Evolutionary conservation across 2,113 vertebrate species (phyloP).

Genomic region (Halichoeres trimaculatus): DNA sequence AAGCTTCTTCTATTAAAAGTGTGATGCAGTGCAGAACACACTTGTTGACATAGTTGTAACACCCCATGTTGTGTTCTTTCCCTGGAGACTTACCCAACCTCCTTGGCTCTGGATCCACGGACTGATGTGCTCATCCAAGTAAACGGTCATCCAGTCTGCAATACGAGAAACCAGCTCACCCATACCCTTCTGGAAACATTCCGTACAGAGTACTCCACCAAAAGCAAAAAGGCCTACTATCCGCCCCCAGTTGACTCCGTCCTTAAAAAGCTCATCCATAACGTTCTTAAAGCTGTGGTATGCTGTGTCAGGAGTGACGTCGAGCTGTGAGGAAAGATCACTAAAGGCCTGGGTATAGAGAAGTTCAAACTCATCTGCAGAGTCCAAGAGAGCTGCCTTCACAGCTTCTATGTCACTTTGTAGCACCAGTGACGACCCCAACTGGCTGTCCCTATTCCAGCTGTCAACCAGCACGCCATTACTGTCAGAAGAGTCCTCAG

Average conservation of each 20-base stretch:
- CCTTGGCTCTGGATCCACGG: slow-evolving; percentile 96
- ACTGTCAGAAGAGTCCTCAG: slow-evolving; percentile 52
- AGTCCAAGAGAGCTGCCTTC: slow-evolving; percentile 88
- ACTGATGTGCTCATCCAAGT: slow-evolving; percentile 93
- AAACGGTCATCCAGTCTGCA: slow-evolving; percentile 94
- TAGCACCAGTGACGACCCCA: not conserved
- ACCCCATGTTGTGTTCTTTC: not conserved
- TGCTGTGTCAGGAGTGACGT: slow-evolving; percentile 90
- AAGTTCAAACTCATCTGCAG: slow-evolving; percentile 93
- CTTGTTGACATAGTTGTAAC: not conserved
- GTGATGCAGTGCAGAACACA: not conserved
- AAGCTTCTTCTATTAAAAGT: not conserved
- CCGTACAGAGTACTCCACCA: slow-evolving; percentile 92
- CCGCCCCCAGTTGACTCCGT: slow-evolving; percentile 97
- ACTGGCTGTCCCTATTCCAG: not conserved
- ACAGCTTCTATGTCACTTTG: slow-evolving; percentile 71
- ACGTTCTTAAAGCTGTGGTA: slow-evolving; percentile 96
- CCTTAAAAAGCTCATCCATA: slow-evolving; percentile 95
- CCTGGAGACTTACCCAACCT: slow-evolving; percentile 92
- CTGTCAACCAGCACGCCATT: slow-evolving; percentile 39
- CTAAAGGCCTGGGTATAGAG: slow-evolving; percentile 90
- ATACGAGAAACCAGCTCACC: slow-evolving; percentile 90
- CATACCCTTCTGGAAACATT: slow-evolving; percentile 95
- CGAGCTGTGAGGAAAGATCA: slow-evolving; percentile 91
- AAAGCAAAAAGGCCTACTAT: slow-evolving; percentile 96